A percentile compares a stretch with the other conserved stretches of the same genome.
phyloP scores from a whole-genome alignment of 1,140 invertebrate genomes.

The Latrodectus geometricus region DNA sequence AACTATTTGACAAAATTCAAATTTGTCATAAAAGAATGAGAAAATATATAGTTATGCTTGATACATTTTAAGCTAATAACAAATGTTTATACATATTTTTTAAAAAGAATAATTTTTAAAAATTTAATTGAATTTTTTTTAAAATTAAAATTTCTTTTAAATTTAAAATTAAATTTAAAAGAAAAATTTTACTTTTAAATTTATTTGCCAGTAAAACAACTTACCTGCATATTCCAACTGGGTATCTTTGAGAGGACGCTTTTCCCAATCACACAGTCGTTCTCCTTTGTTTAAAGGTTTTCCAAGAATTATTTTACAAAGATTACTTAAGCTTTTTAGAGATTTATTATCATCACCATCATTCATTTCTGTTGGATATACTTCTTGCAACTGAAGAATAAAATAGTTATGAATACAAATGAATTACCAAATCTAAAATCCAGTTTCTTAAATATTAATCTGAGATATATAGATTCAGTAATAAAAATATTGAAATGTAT shows the following conservation, averaged over 20 bases:
- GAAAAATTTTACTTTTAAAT: no score
- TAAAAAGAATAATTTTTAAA: no score
- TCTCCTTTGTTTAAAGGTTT: constrained; percentile 49
- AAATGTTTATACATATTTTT: no score
- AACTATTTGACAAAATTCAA: no score
- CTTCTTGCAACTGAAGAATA: constrained; percentile 23
- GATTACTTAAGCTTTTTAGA: constrained; percentile 23
- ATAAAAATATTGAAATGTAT: no score
- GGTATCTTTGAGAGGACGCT: constrained; percentile 26
- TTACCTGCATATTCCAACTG: constrained; percentile 49
- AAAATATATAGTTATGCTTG: no score
- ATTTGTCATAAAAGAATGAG: no score
- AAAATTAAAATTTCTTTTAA: no score
- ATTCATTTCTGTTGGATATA: constrained; percentile 34
- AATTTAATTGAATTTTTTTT: no score
- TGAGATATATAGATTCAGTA: neutral
- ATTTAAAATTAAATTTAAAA: no score
- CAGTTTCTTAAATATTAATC: neutral
- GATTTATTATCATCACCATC: neutral
- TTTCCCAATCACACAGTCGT: constrained; percentile 52
- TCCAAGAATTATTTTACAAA: constrained; percentile 35
- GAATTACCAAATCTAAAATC: neutral
- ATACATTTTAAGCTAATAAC: no score
- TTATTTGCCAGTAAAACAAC: neutral
- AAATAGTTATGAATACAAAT: neutral